Percentiles rank a stretch among this genome's conserved stretches.
phyloP scores from a whole-genome alignment of 2,113 vertebrate species.

The Calyptommatus sinebrachiatus region DNA sequence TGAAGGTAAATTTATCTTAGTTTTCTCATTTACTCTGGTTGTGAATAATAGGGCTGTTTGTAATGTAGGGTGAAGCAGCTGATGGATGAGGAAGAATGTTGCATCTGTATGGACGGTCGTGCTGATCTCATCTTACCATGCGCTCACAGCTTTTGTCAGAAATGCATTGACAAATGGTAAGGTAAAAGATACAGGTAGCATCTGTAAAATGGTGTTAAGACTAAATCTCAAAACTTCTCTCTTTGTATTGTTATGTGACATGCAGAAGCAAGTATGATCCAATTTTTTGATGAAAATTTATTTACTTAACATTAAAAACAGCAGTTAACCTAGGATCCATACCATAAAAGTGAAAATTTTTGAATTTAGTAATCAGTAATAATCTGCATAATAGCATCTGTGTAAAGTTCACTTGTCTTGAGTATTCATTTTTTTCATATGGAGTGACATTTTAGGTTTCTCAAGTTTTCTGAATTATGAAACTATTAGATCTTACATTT shows the following conservation, averaged over 20 bases:
- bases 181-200: constrained; percentile 18
- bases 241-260: too few relatives aligned
- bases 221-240: not conserved
- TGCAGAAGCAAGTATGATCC: too few relatives aligned
- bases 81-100: constrained; percentile 96
- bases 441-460: not conserved
- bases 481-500: not conserved
- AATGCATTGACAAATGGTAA: constrained; percentile 98
- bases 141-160: constrained; percentile 97
- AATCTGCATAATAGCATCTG: too few relatives aligned
- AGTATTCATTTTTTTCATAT: not conserved
- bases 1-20: not conserved
- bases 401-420: not conserved
- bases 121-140: constrained; percentile 94
- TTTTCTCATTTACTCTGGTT: not conserved
- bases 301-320: too few relatives aligned
- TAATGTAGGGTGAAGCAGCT: constrained; percentile 89
- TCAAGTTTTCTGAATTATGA: not conserved
- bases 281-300: not conserved
- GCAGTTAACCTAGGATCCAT: too few relatives aligned
- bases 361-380: too few relatives aligned
- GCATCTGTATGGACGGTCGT: constrained; percentile 97
- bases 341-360: too few relatives aligned
- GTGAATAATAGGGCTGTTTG: constrained; percentile 39
- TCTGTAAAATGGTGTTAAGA: not conserved